Evolutionary conservation across 2,888 invertebrate species (phyloP), one percentile per base, ranked within the genome.

Genomic region (Polyommatus iphigenia): DNA sequence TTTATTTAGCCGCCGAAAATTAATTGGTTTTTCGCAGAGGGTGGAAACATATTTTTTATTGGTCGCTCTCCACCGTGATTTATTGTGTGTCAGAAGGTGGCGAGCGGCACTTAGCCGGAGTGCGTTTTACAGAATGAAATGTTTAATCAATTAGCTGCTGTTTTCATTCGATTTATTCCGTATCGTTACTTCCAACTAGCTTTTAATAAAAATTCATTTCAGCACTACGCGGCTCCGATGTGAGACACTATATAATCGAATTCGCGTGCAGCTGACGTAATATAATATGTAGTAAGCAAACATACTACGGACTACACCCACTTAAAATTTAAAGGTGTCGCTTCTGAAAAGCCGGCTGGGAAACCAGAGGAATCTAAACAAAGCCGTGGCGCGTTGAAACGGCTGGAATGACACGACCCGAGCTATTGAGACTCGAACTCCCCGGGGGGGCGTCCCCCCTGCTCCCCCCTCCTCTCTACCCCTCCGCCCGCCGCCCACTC

Each of bases 1-100:
- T 93, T 93, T 89, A 90, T 93, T 92, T 91, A 89, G 89, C 90
- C 88, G 88, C 89, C 92, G 92, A 92, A 93, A 94, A 93, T 94
- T 94, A 94, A 94, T 94, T 94, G 93, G 93, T 93, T 93, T 93
- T 93, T 92, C 92, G 90, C 91, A 89, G 93, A 92, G 93, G 93
- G 93, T 92, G 91, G 90, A 93, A 75, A 92, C 93, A 93, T 92
- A 93, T 93, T 93, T 93, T 93, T 93, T 93, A 93, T 93, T 92
- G 91, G 91, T 91, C 92, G 91, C 91, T 92, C 92, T 89, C 89
- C 88, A 89, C 89, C 89, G 89, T 93, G 93, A 94, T 94, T 93
- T 93, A 94, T 93, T 90, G 92, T 92, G 90, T 92, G 92, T 93
- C 93, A 93, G 91, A 92, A 92, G 93, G 93, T 93, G 93, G 93